A percentile compares a stretch with the other conserved stretches of the same genome.
Evolutionary conservation across 1,140 invertebrate genomes (phyloP).

Genomic region (Drosophila obscura): DNA sequence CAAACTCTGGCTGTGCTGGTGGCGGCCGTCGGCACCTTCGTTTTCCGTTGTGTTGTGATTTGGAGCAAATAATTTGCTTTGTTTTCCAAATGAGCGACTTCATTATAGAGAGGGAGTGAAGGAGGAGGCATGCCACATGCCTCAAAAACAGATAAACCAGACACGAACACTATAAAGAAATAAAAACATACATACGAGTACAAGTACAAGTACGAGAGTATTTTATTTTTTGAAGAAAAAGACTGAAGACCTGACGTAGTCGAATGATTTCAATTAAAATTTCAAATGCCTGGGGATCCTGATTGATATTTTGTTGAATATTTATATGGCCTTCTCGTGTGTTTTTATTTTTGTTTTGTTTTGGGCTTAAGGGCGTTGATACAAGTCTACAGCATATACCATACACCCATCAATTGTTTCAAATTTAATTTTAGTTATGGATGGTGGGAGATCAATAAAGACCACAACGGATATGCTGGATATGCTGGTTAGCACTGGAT

Average conservation of each 20-base stretch:
- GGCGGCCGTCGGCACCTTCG: slow-evolving; percentile 33
- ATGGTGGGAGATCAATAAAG: background rate
- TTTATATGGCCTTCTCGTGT: slow-evolving; percentile 2
- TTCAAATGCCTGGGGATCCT: slow-evolving; percentile 2
- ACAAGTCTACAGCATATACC: too few species aligned
- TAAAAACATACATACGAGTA: background rate
- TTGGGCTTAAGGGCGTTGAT: too few species aligned
- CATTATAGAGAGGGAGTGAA: slow-evolving; percentile 42
- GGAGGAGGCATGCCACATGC: background rate
- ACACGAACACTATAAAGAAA: slow-evolving; percentile 10
- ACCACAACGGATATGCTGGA: background rate
- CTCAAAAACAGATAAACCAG: background rate
- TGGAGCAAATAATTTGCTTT: slow-evolving; percentile 74
- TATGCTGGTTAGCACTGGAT: too few species aligned
- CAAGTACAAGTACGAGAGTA: too few species aligned
- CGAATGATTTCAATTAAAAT: slow-evolving; percentile 28
- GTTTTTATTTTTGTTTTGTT: too few species aligned
- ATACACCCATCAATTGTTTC: too few species aligned
- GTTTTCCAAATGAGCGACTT: slow-evolving; percentile 70
- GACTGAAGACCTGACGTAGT: background rate
- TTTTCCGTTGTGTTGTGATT: slow-evolving; percentile 50
- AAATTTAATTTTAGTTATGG: too few species aligned
- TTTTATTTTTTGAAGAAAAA: slow-evolving; percentile 9
- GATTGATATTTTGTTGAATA: slow-evolving; percentile 7
- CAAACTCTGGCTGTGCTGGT: slow-evolving; percentile 20